Conservation (phyloP, 2,888 invertebrate species). For the Sphecodes monilicornis region DNA sequence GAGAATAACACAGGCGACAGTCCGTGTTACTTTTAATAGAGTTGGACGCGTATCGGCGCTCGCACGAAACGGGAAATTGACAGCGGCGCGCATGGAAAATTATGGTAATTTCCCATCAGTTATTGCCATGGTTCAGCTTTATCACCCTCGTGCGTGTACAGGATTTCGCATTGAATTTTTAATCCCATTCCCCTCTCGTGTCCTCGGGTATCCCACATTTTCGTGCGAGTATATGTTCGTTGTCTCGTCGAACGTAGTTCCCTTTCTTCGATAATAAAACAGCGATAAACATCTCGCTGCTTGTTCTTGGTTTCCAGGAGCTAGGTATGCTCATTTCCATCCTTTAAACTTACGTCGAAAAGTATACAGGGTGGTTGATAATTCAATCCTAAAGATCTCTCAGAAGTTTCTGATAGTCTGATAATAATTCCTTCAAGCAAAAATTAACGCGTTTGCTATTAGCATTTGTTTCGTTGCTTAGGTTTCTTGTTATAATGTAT, state of each 20-base stretch:
- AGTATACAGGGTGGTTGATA: not conserved
- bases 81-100: conserved; percentile 41
- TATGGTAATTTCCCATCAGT: conserved; percentile 46
- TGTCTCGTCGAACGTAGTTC: not conserved
- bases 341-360: not conserved
- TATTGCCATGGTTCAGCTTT: conserved; percentile 27
- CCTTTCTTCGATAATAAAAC: conserved; percentile 9
- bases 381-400: not conserved
- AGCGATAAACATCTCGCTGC: conserved; percentile 11
- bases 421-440: too few species aligned
- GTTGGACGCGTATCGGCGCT: conserved; percentile 28
- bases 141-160: conserved; percentile 22
- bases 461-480: too few species aligned
- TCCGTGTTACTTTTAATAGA: conserved; percentile 49
- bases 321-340: not conserved
- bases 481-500: too few species aligned
- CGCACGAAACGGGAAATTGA: conserved; percentile 42
- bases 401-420: not conserved
- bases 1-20: conserved; percentile 8
- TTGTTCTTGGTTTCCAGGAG: not conserved
- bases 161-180: conserved; percentile 40
- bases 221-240: conserved; percentile 8
- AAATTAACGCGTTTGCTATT: too few species aligned
- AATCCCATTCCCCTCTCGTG: not conserved
- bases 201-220: conserved; percentile 11